Evolutionary conservation across 1,140 invertebrate species (phyloP).

Genomic region (Caenorhabditis remanei): DNA sequence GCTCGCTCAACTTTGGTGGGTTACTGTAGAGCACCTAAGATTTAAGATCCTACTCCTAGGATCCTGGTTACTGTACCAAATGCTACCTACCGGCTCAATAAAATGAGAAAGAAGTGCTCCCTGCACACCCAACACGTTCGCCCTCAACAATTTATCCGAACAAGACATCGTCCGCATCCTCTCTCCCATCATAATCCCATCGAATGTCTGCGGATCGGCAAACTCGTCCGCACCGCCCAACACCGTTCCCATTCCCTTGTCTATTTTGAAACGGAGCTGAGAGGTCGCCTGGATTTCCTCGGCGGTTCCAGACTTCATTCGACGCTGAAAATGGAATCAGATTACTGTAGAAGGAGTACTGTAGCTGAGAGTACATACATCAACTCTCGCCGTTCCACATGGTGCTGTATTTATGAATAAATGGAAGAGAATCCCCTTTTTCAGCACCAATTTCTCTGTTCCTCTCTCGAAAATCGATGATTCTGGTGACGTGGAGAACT

Average conservation of each 20-base stretch:
- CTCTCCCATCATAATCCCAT: constrained; percentile 56
- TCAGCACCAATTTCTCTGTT: neutral
- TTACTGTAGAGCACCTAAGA: no score
- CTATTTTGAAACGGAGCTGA: constrained; percentile 37
- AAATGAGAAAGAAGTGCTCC: constrained; percentile 57
- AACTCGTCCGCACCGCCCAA: neutral
- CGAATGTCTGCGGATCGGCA: constrained; percentile 53
- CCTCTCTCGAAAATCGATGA: constrained; percentile 30
- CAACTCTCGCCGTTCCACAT: constrained; percentile 59
- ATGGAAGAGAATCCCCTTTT: constrained; percentile 41
- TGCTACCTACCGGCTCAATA: constrained; percentile 36
- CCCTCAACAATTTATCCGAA: constrained; percentile 58
- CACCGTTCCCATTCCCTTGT: constrained; percentile 56
- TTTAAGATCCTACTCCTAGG: no score
- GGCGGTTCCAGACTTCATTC: neutral
- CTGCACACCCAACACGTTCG: constrained; percentile 61
- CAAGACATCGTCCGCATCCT: constrained; percentile 62
- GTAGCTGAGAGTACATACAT: neutral
- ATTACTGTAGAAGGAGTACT: neutral
- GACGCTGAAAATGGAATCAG: neutral
- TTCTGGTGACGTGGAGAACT: neutral
- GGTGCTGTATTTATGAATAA: constrained; percentile 60
- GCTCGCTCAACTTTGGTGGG: no score
- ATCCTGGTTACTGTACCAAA: no score
- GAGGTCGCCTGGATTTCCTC: neutral